Percentiles rank a stretch among this genome's conserved stretches.
Conservation (phyloP, 1,140 invertebrate genomes). For the Oedothorax gibbosus region DNA sequence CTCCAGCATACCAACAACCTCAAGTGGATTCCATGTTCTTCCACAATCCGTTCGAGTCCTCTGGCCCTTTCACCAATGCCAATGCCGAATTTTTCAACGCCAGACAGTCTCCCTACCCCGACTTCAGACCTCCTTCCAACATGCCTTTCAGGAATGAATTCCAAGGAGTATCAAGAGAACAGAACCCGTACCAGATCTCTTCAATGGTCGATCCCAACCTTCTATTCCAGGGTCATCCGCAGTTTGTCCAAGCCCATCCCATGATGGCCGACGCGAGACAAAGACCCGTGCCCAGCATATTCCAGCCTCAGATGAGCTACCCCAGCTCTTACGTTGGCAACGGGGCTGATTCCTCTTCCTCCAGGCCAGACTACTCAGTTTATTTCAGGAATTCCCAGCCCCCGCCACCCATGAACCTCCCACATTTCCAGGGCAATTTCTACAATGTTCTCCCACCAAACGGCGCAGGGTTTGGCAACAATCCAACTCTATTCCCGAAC, state of each 20-base stretch:
- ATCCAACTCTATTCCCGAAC: slow-evolving; percentile 1
- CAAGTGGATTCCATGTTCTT: not conserved
- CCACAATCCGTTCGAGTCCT: not conserved
- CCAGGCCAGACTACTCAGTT: slow-evolving; percentile 11
- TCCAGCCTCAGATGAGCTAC: not conserved
- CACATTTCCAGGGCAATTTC: slow-evolving; percentile 18
- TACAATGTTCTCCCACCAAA: not conserved
- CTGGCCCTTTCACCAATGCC: not conserved
- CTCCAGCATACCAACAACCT: not conserved
- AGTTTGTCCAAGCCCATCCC: not conserved
- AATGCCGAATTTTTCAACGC: not conserved
- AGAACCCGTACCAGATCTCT: too few relatives aligned
- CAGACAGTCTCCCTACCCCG: not conserved
- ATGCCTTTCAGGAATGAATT: not conserved
- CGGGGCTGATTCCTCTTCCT: not conserved
- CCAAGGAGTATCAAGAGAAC: too few relatives aligned
- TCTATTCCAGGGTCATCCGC: not conserved
- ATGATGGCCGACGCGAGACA: not conserved
- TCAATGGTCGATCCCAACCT: not conserved
- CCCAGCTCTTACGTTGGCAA: not conserved
- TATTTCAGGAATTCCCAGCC: slow-evolving; percentile 1
- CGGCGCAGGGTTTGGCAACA: not conserved
- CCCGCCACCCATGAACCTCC: not conserved
- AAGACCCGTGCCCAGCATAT: not conserved
- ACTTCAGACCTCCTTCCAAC: not conserved